A percentile compares a stretch with the other conserved stretches of the same genome.
These are phyloP conservation scores for Mohoua ochrocephala DNA, from an alignment of 2,113 vertebrate species.

Conservation along the genomic window DNA sequence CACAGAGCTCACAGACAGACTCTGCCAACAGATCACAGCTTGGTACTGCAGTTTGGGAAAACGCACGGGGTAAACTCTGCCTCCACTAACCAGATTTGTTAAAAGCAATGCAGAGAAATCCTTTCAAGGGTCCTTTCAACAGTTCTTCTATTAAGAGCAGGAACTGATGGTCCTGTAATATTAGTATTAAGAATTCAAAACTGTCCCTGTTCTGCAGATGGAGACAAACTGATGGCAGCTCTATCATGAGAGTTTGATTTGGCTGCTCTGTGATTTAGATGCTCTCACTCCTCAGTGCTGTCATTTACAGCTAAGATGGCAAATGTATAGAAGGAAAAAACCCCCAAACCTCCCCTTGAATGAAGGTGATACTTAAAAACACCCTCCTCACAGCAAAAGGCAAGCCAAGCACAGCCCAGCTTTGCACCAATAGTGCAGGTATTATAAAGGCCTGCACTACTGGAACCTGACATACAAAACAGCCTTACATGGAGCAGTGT, in stretches of 20 bases:
- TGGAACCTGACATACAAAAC: not conserved
- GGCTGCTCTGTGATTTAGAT: not conserved
- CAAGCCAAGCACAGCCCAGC: not conserved
- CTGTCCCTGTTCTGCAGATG: not conserved
- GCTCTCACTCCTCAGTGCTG: not conserved
- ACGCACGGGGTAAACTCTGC: not conserved
- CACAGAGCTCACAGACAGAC: not conserved
- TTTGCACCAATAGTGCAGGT: not conserved
- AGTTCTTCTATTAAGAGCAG: not conserved
- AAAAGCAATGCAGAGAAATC: not conserved
- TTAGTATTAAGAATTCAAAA: not conserved
- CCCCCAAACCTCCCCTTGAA: accelerated
- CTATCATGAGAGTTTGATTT: not conserved
- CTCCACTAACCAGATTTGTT: not conserved
- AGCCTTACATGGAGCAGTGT: not conserved
- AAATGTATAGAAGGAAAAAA: not conserved
- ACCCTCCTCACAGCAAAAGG: not conserved
- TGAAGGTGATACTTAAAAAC: not conserved
- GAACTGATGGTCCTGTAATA: not conserved
- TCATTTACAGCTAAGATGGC: not conserved
- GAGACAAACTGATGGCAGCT: not conserved
- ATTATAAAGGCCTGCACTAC: not conserved
- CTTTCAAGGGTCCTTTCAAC: not conserved
- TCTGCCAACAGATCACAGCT: not conserved
- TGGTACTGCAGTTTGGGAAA: not conserved